A percentile compares a stretch with the other conserved stretches of the same genome.
Evolutionary conservation across 2,888 invertebrate species (phyloP).

Genomic region (Stomorhina lunata): DNA sequence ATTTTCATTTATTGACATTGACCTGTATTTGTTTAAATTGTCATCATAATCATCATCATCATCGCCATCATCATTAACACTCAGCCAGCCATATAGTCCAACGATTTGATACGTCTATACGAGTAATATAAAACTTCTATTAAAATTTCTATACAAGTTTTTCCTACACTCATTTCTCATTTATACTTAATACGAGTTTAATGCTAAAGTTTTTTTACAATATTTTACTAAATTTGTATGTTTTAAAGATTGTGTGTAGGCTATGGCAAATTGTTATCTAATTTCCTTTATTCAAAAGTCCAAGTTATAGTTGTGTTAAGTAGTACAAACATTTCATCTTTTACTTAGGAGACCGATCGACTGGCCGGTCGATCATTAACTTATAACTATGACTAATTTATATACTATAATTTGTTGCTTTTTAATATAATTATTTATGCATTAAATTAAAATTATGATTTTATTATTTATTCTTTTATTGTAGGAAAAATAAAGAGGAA

Average conservation of each 20-base stretch:
- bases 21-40: constrained; percentile 51
- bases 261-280: constrained; percentile 59
- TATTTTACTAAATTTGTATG: too few relatives aligned
- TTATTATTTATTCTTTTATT: constrained; percentile 19
- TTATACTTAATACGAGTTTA: too few relatives aligned
- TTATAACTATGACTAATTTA: constrained; percentile 57
- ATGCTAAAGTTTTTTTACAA: too few relatives aligned
- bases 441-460: constrained; percentile 53
- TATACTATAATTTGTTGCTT: constrained; percentile 43
- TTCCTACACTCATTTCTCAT: too few relatives aligned
- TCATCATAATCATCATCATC: constrained; percentile 5
- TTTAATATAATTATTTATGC: constrained; percentile 44
- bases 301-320: neutral
- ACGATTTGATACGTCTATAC: too few relatives aligned
- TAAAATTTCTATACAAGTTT: too few relatives aligned
- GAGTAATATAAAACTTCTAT: too few relatives aligned
- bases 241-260: too few relatives aligned
- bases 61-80: too few relatives aligned
- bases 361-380: constrained; percentile 18
- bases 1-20: constrained; percentile 48
- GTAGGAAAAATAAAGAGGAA: neutral
- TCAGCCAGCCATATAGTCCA: too few relatives aligned
- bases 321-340: too few relatives aligned
- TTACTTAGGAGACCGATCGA: neutral
- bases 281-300: constrained; percentile 45